Evolutionary conservation across 2,113 vertebrate species (phyloP).

Genomic region (Martes martes): DNA sequence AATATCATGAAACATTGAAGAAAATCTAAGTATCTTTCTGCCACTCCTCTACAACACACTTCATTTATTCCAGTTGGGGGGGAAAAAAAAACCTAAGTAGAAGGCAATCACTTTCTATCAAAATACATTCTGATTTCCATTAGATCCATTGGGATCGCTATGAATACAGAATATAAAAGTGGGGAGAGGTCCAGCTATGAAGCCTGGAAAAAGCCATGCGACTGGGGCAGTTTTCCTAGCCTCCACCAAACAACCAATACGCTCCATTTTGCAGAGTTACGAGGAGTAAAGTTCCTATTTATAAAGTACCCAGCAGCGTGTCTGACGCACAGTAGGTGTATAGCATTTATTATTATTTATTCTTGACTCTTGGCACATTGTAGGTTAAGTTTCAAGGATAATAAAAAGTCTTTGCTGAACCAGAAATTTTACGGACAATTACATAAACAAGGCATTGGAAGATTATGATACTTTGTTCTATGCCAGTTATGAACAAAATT

Average conservation of each 20-base stretch:
- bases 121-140: conserved; percentile 25
- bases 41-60: background rate
- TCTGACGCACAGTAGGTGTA: conserved; percentile 22
- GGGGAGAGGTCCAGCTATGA: background rate
- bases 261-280: background rate
- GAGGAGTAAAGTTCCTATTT: conserved; percentile 4
- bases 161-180: background rate
- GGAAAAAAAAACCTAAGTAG: background rate
- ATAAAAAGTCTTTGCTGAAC: conserved; percentile 20
- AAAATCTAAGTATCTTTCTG: conserved; percentile 35
- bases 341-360: conserved; percentile 11
- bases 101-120: background rate
- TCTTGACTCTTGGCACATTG: background rate
- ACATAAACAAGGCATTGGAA: background rate
- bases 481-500: background rate
- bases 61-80: background rate
- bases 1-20: conserved; percentile 1
- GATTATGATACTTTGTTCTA: background rate
- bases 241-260: background rate
- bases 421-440: conserved; percentile 23
- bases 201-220: background rate
- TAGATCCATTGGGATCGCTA: background rate
- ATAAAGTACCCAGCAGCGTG: background rate
- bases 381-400: conserved; percentile 21
- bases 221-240: background rate